Base-by-base conservation (phyloP, 2,888 invertebrate species). In the Dynastes tityus region DNA sequence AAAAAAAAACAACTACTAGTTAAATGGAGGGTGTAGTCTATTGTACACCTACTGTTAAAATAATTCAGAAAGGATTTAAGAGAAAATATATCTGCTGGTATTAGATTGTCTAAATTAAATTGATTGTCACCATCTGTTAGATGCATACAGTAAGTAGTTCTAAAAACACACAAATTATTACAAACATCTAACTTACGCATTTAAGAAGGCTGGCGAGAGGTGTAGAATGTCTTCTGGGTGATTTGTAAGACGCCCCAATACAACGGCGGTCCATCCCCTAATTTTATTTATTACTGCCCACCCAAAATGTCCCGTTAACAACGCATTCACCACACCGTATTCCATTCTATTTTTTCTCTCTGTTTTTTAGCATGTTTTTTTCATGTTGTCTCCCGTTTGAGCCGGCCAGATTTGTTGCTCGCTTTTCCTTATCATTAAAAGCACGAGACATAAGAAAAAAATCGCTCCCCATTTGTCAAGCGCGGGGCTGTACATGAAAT, bases 171-270 rank as follows among this genome's bases (percentile, higher is more conserved):
- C 13, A 55, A 11, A 55, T 55, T 55, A 55, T 55, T 16, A 4
- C 16, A 55, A 55, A 13, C 16, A 16, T 13, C 55, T 55, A 51
- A 51, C 13, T 51, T 51, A 51, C 51, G n/a, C 13, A 22, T 22
- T 22, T 22, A 22, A 22, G 22, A 8, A 51, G 51, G 51, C 55
- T 2, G 5, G 55, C 55, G 78, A 76, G 78, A 76, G 82, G 82
- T 82, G 82, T 81, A 84, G 80, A 78, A 81, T 81, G 79, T 79
- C 79, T 76, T 79, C 68, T 77, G 51, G 73, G 79, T 79, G 81
- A 83, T 83, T 83, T 82, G 83, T 83, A 82, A 80, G 80, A 80
- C 81, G 81, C 80, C 81, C 82, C 79, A 80, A 80, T 77, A 81
- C 80, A 79, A 74, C 75, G 75, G 32, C 76, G 79, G 80, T 81